Base-by-base conservation (phyloP, 1,140 invertebrate genomes). In the Heliconius eleuchia region DNA sequence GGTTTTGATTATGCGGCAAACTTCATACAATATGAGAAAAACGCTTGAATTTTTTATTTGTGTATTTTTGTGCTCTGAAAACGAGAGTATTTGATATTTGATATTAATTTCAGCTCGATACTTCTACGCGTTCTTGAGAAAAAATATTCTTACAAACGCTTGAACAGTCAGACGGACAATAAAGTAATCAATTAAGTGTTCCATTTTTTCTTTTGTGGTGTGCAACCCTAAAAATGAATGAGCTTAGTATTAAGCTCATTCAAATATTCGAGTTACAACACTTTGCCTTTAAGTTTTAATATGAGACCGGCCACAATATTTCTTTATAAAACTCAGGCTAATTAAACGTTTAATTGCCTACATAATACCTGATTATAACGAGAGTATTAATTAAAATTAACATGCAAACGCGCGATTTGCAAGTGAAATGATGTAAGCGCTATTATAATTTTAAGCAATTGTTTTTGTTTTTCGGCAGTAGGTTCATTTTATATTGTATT, bases 301-400 rank as follows among this genome's bases (percentile, higher is more conserved):
- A 23, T 66, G 13, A 27, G 11, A 27, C 3, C 23, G 27, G 60
- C 3, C 27, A 66, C n/a, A 30, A 9, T 66, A 30, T 66, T 66
- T 66, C 13, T 66, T 66, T 30, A 11, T 23, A 30, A 66, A 66
- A 27, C 60, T 66, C 3, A 66, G 3, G 60, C 27, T 66, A 66
- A 66, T 66, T 66, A 66, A 66, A 2, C 60, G 13, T 16, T 66
- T 66, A 66, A 66, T 66, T 66, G 23, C 23, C 27, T 66, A 66
- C 60, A 66, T 66, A 66, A 66, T 66, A 66, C 23, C 23, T 27
- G 23, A 8, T 66, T 27, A 66, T 66, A 66, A 66, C 27, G 60
- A 66, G 60, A 66, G 23, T 66, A 16, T 66, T 66, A 27, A 66
- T 66, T 66, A 66, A 27, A 66, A 66, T 66, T 30, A 66, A 66